Percentiles rank a stretch among this genome's conserved stretches.
Conservation (phyloP, 2,888 invertebrate species). For the Phalangium opilio region DNA sequence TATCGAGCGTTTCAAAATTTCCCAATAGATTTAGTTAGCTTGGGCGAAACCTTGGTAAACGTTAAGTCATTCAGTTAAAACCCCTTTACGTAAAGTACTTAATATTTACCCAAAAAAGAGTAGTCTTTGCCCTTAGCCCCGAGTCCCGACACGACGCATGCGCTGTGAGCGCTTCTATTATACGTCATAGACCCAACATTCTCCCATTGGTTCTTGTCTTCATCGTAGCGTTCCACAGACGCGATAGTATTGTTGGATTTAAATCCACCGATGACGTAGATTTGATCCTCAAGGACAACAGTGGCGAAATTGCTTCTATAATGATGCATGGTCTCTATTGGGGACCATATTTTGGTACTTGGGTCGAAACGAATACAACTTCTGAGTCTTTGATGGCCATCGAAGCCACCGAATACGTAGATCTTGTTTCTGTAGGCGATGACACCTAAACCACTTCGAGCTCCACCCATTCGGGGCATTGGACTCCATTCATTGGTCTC, state of each 20-base stretch:
- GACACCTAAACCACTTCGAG: slow-evolving; percentile 59
- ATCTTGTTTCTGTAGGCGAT: slow-evolving; percentile 48
- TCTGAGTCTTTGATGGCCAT: slow-evolving; percentile 54
- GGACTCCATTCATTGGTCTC: slow-evolving; percentile 51
- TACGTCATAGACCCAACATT: slow-evolving; percentile 59
- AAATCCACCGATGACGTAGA: slow-evolving; percentile 70
- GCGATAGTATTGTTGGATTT: slow-evolving; percentile 56
- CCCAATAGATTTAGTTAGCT: no score
- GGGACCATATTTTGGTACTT: no score
- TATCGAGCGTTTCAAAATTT: no score
- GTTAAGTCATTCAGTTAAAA: no score
- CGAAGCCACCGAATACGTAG: slow-evolving; percentile 67
- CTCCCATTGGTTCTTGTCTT: slow-evolving; percentile 44
- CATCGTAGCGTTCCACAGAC: slow-evolving; percentile 62
- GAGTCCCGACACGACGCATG: no score
- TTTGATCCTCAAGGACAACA: slow-evolving; percentile 56
- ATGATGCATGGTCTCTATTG: no score
- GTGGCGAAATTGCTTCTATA: no score
- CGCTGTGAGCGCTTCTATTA: slow-evolving; percentile 61
- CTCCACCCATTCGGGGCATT: slow-evolving; percentile 45
- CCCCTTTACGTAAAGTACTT: no score
- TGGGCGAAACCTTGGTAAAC: no score
- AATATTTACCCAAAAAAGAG: no score
- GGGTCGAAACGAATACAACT: no score
- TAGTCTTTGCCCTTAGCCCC: no score